phyloP scores from a whole-genome alignment of 2,888 invertebrate genomes.

The Bugula neritina region DNA sequence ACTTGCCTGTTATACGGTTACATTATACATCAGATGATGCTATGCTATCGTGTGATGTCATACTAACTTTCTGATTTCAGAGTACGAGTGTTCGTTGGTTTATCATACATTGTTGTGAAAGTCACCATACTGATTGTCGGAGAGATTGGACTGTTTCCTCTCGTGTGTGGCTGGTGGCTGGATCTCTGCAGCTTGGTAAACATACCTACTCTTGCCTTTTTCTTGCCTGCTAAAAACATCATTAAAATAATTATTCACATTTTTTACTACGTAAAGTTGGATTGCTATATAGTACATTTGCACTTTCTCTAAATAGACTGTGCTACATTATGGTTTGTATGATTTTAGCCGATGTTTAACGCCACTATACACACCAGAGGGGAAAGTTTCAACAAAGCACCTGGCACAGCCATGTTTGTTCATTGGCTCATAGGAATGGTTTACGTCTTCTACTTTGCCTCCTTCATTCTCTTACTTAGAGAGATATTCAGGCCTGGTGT shows the following conservation, averaged over 20 bases:
- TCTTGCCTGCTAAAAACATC: no score
- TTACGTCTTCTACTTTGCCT: slow-evolving; percentile 98
- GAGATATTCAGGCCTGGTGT: slow-evolving; percentile 95
- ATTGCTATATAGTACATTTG: no score
- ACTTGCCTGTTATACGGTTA: no score
- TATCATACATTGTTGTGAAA: slow-evolving; percentile 60
- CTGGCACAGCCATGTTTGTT: slow-evolving; percentile 93
- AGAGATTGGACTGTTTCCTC: slow-evolving; percentile 91
- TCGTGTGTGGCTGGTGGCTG: slow-evolving; percentile 98
- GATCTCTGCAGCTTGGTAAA: slow-evolving; percentile 83
- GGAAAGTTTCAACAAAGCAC: slow-evolving; percentile 78
- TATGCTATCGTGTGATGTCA: no score
- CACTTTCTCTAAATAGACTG: no score
- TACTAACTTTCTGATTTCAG: no score
- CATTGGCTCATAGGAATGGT: slow-evolving; percentile 99
- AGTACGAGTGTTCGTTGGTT: slow-evolving; percentile 61
- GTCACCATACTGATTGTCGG: slow-evolving; percentile 91
- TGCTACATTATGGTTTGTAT: neutral
- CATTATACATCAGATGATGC: no score
- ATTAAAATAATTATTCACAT: no score
- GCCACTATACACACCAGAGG: slow-evolving; percentile 62
- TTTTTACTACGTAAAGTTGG: no score
- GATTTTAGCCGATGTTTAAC: slow-evolving; percentile 51
- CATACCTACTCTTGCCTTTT: no score
- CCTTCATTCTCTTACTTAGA: slow-evolving; percentile 74